phyloP scores from a whole-genome alignment of 2,888 invertebrate genomes.

The Diaphora mendica region DNA sequence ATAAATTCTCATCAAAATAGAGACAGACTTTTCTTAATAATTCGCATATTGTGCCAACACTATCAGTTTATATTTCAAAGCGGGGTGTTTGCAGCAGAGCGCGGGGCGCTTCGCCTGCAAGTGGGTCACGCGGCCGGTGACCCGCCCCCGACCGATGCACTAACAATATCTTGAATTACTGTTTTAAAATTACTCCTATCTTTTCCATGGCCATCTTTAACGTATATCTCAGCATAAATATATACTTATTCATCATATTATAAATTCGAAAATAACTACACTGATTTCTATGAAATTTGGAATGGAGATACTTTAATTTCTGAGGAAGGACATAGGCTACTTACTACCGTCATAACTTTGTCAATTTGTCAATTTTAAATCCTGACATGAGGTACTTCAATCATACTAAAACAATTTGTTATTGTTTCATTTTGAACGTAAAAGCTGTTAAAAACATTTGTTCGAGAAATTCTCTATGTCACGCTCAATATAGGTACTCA shows the following conservation, averaged over 20 bases:
- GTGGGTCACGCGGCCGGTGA: constrained; percentile 61
- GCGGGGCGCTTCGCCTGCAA: constrained; percentile 47
- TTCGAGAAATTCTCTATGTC: neutral
- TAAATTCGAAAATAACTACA: too few relatives aligned
- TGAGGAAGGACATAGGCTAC: too few relatives aligned
- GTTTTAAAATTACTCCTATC: constrained; percentile 36
- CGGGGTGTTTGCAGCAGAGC: constrained; percentile 48
- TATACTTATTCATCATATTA: too few relatives aligned
- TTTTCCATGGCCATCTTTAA: neutral
- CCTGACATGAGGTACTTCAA: neutral
- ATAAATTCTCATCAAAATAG: neutral
- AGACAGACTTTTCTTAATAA: constrained; percentile 29
- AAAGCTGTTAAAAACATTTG: neutral
- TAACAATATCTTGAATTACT: constrained; percentile 49
- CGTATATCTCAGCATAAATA: neutral
- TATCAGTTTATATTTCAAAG: constrained; percentile 51
- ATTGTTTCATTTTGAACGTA: neutral
- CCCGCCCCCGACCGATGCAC: constrained; percentile 49
- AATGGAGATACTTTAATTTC: too few relatives aligned
- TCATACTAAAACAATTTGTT: neutral
- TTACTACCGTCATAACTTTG: too few relatives aligned
- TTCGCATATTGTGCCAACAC: constrained; percentile 40
- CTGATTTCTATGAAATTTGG: too few relatives aligned
- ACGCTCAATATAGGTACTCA: neutral
- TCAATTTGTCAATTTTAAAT: too few relatives aligned